phyloP scores from a whole-genome alignment of 2,888 invertebrate species.

The Syrphus vitripennis region DNA sequence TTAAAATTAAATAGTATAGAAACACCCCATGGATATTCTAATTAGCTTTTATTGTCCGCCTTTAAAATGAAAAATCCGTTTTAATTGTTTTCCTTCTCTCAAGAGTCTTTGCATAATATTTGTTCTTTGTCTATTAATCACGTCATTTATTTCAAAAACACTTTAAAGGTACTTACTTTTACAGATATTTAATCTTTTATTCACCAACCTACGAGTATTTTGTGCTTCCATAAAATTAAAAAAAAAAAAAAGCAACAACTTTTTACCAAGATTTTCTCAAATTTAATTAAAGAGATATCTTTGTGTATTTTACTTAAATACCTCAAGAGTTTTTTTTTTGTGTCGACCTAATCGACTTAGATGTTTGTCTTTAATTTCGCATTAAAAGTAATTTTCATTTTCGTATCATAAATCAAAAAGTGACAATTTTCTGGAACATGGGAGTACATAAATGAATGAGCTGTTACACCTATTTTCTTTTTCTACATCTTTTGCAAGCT shows the following conservation, averaged over 20 bases:
- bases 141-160: neutral
- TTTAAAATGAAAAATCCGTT: neutral
- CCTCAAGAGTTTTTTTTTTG: neutral
- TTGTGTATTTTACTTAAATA: too few species aligned
- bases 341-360: neutral
- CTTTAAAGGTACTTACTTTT: neutral
- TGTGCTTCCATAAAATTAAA: neutral
- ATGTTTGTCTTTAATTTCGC: neutral
- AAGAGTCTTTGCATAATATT: neutral
- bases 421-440: neutral
- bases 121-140: neutral
- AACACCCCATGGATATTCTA: neutral
- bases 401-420: neutral
- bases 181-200: neutral
- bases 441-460: neutral
- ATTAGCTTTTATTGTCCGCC: neutral
- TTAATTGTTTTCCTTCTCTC: neutral
- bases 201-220: neutral
- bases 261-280: neutral
- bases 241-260: too few species aligned
- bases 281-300: constrained; percentile 7
- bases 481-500: neutral
- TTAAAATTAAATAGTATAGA: too few species aligned
- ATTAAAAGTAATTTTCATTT: neutral
- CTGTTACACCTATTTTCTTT: neutral